Base-by-base conservation (phyloP, 2,888 invertebrate genomes). In the Podabrus alpinus region DNA sequence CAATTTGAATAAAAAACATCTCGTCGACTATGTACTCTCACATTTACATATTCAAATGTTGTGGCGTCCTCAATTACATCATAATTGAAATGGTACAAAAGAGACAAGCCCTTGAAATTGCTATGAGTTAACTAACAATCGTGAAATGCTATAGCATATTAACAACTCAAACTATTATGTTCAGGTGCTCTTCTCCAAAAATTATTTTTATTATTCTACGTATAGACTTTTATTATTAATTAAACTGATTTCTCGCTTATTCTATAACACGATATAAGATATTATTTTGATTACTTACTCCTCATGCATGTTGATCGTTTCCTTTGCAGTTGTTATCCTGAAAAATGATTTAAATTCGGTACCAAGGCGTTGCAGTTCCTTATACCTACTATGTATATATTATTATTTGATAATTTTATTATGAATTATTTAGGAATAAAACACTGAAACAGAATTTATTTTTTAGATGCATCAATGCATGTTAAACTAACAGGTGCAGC, bases 41-140 rank as follows among this genome's bases (percentile, higher is more conserved):
- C 75, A 86, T 86, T 86, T 86, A 83, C 86, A 86, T 86, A 86
- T 86, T 85, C 85, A 85, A 85, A 85, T 85, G 83, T 85, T 85
- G 85, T 84, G 85, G 85, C 82, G 83, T 83, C 80, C 82, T 84
- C 85, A 86, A 86, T 85, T 86, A 85, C 84, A 82, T 85, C 84
- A 85, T 86, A 86, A 86, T 85, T 86, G 86, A 85, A 86, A 86
- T 80, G 83, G 84, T 82, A 85, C 84, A 84, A 84, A 84, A 84
- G 84, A 83, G 83, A 82, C 82, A 81, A 80, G 77, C 80, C 81
- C 76, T 80, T 80, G 80, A 82, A 84, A 84, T 83, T 83, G 83
- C 80, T 81, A 80, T 78, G 80, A 79, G 80, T 80, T 76, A 82
- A 82, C 81, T 83, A 82, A 81, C 81, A 82, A 81, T 79, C 78